Base-by-base conservation (phyloP, 2,888 invertebrate genomes). In the Unio delphinus region DNA sequence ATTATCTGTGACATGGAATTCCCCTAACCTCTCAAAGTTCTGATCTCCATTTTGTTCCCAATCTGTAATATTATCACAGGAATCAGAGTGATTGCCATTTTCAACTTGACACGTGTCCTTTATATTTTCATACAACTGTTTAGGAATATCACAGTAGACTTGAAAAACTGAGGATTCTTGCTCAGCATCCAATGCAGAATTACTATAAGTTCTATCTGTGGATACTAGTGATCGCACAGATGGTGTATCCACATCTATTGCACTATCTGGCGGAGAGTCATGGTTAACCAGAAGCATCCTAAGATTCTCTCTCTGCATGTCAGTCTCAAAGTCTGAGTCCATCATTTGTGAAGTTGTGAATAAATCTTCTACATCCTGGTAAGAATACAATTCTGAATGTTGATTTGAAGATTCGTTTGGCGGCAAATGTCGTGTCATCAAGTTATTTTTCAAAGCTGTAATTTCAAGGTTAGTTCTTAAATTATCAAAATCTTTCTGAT, bases 211-310 rank as follows among this genome's bases (percentile, higher is more conserved):
- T 65, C 66, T 73, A 11, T 75, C 77, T 54, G 60, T 60, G 15
- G 80, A 75, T 18, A 74, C 74, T 56, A 73, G 67, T 11, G 82
- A 84, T 59, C 81, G 78, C 11, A 82, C 67, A 18, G 84, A 83
- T 5, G 80, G 77, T 7, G 81, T 79, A 59, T 82, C 82, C 23
- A 83, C 63, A 69, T 83, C 84, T 59, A 83, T 81, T 61, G 84
- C 81, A 80, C 81, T 83, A 63, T 84, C 83, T 17, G 82, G 80
- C 11, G 79, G 79, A 0, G 83, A 83, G 20, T 81, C 81, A 11
- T 75, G 80, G 67, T 75, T 70, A 15, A 62, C 59, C 55, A 72
- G 67, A 67, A 74, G 71, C 65, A 54, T 54, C 30, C 57, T 68
- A 15, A 77, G 72, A n/a, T 73, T 75, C 60, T 68, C 73, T 18